Evolutionary conservation across 1,140 invertebrate genomes (phyloP), one percentile per base, ranked within the genome.

Genomic region (Brachionus plicatilis): DNA sequence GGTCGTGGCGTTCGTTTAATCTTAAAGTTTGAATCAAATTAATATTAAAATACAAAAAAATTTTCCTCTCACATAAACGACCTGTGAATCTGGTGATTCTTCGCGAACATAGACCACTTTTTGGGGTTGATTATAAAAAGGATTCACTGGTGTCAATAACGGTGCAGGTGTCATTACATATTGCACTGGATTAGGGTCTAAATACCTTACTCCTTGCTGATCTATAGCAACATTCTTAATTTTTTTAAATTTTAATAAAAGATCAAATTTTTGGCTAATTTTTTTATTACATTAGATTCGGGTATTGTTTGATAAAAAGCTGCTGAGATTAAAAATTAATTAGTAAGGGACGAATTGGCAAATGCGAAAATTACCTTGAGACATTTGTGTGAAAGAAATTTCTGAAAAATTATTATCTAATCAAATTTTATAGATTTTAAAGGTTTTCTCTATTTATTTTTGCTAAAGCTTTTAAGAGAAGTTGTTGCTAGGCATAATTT

Each of bases 251-350:
- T 72, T 20, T 17, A 37, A 9, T 56, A 33, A 50, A 50, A 0
- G 14, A n/a, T 11, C 29, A n/a, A 43, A 29, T 56, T 53, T 53
- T 37, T 80, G 9, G 17, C 56, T 56, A n/a, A 53, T 24, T 50
- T 2, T n/a, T 3, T 47, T 14, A 8, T 80, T 80, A 80, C 76
- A 29, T 33, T 33, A 37, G 76, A 33, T 11, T 80, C 76, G 17
- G 76, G 76, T 17, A 60, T 65, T 5, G 76, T 80, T 80, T 80
- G 76, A 37, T 80, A 80, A 53, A 80, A 80, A 37, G 45, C 76
- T 80, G 45, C 29, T 24, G 12, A 80, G 4, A 7, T 43, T 7
- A 43, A 17, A 72, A 72, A 17, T 0, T 72, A 9, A 72, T 43
- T 41, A 41, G 8, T 43, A 20, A 20, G n/a, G 29, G 33, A 41